Evolutionary conservation across 2,113 vertebrate species (phyloP), one percentile per base, ranked within the genome.

Genomic region (Vombatus ursinus): DNA sequence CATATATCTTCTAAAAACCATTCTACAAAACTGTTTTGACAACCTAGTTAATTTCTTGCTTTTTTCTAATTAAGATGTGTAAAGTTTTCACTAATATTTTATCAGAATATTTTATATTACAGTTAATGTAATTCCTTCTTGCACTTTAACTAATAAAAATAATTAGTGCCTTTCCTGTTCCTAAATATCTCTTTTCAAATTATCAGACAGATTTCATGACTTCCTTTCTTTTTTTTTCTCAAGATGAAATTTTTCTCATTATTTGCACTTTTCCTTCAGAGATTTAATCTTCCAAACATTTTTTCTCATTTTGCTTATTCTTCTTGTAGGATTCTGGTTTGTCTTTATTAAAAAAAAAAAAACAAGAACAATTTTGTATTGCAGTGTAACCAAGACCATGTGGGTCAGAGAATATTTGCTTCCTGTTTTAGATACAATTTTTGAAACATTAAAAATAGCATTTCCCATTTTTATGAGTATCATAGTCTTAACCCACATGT

Each of bases 11-110:
- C 4, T 52, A 49, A 90, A 96, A 94, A 8, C 51, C 25, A 89
- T 11, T 48, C 93, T 48, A 52, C 23, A 23, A n/a, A 48, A 44
- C 95, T 96, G 94, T 51, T 54, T 54, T 92, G 61, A 95, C 25
- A 54, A n/a, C 49, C 97, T 96, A 91, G 49, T 89, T 94, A 77
- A 95, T 91, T 93, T 90, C 12, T 93, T 90, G 7, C 44, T 25
- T 84, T 92, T 89, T 95, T 93, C 93, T 53, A 96, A 96, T 97
- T 94, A 97, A 77, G 16, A 91, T 92, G 92, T 92, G 93, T 93
- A 96, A 91, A 93, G 28, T 11, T 94, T 95, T 96, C 95, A 96
- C 92, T 91, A 94, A 91, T 92, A 94, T 94, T 94, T 93, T 54
- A 94, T 91, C 93, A 95, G 93, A n/a, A 93, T 94, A 90, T 94